A percentile compares a stretch with the other conserved stretches of the same genome.
Evolutionary conservation across 1,140 invertebrate species (phyloP).

Genomic region (Adelges cooleyi): DNA sequence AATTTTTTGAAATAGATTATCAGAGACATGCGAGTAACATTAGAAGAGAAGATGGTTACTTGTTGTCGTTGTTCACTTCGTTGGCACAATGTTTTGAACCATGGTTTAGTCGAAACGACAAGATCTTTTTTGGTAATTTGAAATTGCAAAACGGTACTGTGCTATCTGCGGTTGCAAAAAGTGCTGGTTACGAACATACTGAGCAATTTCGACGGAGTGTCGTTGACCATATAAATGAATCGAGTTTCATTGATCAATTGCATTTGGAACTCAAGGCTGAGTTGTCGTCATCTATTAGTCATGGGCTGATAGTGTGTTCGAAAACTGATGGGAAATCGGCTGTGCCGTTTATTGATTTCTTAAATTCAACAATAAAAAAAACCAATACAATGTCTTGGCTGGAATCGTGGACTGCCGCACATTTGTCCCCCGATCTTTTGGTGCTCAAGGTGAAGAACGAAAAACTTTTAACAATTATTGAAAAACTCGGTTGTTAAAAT

Average conservation of each 20-base stretch:
- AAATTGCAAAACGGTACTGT: background rate
- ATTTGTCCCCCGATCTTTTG: background rate
- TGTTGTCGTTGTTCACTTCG: too few relatives aligned
- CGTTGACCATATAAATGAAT: background rate
- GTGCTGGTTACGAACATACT: background rate
- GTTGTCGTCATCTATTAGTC: background rate
- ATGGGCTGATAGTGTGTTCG: background rate
- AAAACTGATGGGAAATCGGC: background rate
- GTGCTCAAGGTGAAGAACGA: background rate
- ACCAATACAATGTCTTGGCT: background rate
- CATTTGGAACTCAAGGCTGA: background rate
- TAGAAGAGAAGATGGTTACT: too few relatives aligned
- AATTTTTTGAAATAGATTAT: background rate
- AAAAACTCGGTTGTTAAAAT: background rate
- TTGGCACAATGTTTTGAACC: background rate
- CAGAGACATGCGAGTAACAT: background rate
- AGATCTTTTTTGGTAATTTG: constrained; percentile 15
- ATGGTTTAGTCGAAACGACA: background rate
- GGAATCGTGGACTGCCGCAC: background rate
- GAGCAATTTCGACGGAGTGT: background rate
- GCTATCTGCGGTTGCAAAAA: background rate
- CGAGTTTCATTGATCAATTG: background rate
- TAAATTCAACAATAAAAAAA: background rate
- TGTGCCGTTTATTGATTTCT: background rate
- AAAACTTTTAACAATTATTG: background rate